phyloP scores from a whole-genome alignment of 1,140 invertebrate genomes.

The Nautilus pompilius region DNA sequence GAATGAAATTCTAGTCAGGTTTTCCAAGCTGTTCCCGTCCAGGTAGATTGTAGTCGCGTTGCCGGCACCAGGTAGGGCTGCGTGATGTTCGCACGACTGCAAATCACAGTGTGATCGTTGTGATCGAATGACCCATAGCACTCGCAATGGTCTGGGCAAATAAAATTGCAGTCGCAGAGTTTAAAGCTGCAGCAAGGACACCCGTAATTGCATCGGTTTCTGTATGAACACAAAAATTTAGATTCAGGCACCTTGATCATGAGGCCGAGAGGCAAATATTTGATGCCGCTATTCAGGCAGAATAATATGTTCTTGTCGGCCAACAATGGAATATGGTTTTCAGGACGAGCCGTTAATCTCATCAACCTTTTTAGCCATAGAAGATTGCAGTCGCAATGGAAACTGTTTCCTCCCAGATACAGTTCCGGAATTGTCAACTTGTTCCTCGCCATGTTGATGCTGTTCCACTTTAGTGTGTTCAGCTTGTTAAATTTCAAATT shows the following conservation, averaged over 20 bases:
- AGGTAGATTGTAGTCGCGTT: slow-evolving; percentile 22
- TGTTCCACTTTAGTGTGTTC: slow-evolving; percentile 12
- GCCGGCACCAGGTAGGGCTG: slow-evolving; percentile 9
- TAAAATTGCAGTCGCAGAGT: slow-evolving; percentile 22
- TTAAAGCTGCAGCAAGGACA: slow-evolving; percentile 31
- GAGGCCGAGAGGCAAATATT: not conserved
- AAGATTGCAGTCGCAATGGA: slow-evolving; percentile 32
- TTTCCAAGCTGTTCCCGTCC: slow-evolving; percentile 28
- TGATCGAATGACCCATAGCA: slow-evolving; percentile 19
- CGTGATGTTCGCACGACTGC: slow-evolving; percentile 15
- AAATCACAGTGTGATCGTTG: slow-evolving; percentile 20
- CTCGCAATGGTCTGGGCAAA: slow-evolving; percentile 20
- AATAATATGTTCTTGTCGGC: slow-evolving; percentile 12
- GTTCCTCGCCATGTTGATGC: slow-evolving; percentile 17
- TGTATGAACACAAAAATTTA: slow-evolving; percentile 31
- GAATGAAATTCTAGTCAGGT: slow-evolving; percentile 13
- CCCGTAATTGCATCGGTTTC: slow-evolving; percentile 13
- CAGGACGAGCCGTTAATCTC: slow-evolving; percentile 3
- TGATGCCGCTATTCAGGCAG: slow-evolving; percentile 16
- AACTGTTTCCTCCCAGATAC: slow-evolving; percentile 25
- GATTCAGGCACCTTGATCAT: slow-evolving; percentile 6
- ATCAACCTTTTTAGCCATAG: slow-evolving; percentile 31
- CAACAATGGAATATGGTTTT: slow-evolving; percentile 15
- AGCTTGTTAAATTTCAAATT: slow-evolving; percentile 25
- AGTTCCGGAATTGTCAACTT: slow-evolving; percentile 12